Base-by-base conservation (phyloP, 92 coral and sea anemone species). In the Epizoanthus illoricatus region DNA sequence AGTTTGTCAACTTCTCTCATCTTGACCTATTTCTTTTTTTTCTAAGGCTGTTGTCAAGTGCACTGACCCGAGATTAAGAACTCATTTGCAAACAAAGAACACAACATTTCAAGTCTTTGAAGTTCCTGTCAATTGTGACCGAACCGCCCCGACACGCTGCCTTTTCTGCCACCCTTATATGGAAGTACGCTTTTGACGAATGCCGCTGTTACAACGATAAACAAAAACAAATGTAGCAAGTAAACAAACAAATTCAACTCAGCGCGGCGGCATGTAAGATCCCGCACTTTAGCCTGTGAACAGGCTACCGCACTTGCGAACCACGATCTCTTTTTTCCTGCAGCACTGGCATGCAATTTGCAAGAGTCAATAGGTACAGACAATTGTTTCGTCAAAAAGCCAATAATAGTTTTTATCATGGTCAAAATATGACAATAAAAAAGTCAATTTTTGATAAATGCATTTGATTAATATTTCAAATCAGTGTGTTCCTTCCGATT, bases 11-110 rank as follows among this genome's bases (percentile, higher is more conserved):
- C 71, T 67, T 63, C 57, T 64, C 82, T 49, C 82, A 78, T 78
- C 82, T 78, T 78, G 82, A 78, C 82, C 82, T 78, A 21, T 5
- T 63, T 78, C 82, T 78, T 64, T 78, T 70, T 78, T 28, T 78
- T 45, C 82, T 45, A 45, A 78, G 71, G 71, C 82, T 63, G 82
- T 78, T 78, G 82, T 78, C 82, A 78, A 78, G 82, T 78, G 82
- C 82, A 64, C 42, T 78, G 82, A 78, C 82, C 67, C 56, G 71
- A 63, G 72, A 78, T 78, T 78, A 78, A 78, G 59, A 63, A 78
- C 71, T 63, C 82, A 63, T 78, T 78, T 78, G 57, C 82, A 78
- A 78, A 78, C 82, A 62, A 78, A 41, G 82, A 60, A 41, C 67
- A 52, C 11, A 17, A 78, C 69, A 19, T 63, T 67, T 20, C 43